Evolutionary conservation across 2,888 invertebrate genomes (phyloP).

Genomic region (Syritta pipiens): DNA sequence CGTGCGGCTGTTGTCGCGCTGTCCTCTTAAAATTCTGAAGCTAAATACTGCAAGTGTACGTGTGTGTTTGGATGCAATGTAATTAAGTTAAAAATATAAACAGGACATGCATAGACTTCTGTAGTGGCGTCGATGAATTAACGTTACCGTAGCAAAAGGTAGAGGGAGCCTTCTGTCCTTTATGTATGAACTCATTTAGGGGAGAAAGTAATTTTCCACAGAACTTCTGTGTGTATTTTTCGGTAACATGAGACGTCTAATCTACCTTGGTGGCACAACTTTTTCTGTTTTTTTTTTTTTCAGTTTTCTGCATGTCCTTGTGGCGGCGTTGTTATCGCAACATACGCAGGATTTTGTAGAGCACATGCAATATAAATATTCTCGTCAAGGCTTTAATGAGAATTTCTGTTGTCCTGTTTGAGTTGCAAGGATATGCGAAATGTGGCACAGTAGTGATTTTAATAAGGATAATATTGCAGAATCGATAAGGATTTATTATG

Average conservation of each 20-base stretch:
- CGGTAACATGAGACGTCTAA: conserved; percentile 47
- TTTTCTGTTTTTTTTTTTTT: conserved; percentile 22
- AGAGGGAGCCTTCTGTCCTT: neutral
- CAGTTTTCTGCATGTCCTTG: too few relatives aligned
- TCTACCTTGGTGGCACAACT: conserved; percentile 38
- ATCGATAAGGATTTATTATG: too few relatives aligned
- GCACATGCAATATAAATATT: neutral
- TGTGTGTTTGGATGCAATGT: too few relatives aligned
- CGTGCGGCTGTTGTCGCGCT: neutral
- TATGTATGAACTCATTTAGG: neutral
- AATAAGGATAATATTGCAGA: conserved; percentile 10
- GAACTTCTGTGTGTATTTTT: conserved; percentile 30
- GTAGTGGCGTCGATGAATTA: neutral
- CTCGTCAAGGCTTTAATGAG: conserved; percentile 1
- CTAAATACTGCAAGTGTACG: conserved; percentile 9
- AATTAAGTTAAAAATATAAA: too few relatives aligned
- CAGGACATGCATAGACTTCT: neutral
- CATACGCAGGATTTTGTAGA: neutral
- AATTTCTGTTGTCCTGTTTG: too few relatives aligned
- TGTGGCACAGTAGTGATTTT: neutral
- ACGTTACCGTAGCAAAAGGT: neutral
- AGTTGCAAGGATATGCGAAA: neutral
- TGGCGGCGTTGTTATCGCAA: too few relatives aligned
- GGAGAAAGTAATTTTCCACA: conserved; percentile 13
- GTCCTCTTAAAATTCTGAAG: conserved; percentile 30